Evolutionary conservation across 2,888 invertebrate species (phyloP).

Genomic region (Fragum whitleyi): DNA sequence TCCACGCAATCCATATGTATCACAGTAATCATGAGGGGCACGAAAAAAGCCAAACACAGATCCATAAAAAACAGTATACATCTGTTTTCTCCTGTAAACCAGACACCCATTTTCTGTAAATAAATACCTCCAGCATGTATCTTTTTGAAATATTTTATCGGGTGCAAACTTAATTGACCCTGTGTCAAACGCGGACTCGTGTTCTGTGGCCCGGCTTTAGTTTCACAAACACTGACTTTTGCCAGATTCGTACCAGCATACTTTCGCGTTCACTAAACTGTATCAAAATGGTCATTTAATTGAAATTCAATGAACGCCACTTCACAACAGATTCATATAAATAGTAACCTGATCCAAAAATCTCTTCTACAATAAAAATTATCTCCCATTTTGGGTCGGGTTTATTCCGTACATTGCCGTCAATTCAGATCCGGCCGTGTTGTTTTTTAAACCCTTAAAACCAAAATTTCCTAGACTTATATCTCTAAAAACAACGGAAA

Average conservation of each 20-base stretch:
- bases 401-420: slow-evolving; percentile 50
- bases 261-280: slow-evolving; percentile 22
- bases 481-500: too few species aligned
- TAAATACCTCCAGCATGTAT: not conserved
- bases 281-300: slow-evolving; percentile 30
- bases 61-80: too few species aligned
- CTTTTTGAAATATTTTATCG: slow-evolving; percentile 15
- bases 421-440: slow-evolving; percentile 44
- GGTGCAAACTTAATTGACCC: slow-evolving; percentile 29
- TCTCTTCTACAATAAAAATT: slow-evolving; percentile 41
- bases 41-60: too few species aligned
- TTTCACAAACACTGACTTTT: slow-evolving; percentile 22
- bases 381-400: slow-evolving; percentile 50
- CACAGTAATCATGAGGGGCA: too few species aligned
- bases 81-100: too few species aligned
- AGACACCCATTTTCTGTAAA: not conserved
- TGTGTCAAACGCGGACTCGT: slow-evolving; percentile 6
- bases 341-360: slow-evolving; percentile 12
- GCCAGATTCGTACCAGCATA: slow-evolving; percentile 22
- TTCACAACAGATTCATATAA: slow-evolving; percentile 21
- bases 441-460: slow-evolving; percentile 5
- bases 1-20: too few species aligned
- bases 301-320: slow-evolving; percentile 24
- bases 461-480: too few species aligned
- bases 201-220: not conserved